A percentile compares a stretch with the other conserved stretches of the same genome.
These are phyloP conservation scores for Cacatua alba DNA, from an alignment of 2,113 vertebrate genomes.

Conservation along the genomic window DNA sequence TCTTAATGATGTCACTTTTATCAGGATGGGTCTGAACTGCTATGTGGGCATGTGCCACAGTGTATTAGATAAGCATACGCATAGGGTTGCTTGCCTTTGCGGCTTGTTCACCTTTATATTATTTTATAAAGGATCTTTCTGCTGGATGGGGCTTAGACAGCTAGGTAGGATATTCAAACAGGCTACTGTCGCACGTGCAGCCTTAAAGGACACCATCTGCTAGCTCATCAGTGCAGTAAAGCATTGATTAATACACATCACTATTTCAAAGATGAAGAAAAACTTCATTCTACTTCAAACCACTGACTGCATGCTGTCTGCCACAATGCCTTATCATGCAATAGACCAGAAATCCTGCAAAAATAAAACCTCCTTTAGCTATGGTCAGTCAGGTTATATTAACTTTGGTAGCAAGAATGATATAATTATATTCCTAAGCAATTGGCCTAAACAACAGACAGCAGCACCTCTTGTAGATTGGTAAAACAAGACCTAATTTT, in stretches of 20 bases:
- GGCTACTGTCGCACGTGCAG: background rate
- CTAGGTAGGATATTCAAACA: background rate
- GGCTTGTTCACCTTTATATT: background rate
- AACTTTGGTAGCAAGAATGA: constrained; percentile 15
- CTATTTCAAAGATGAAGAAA: background rate
- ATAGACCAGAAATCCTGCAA: background rate
- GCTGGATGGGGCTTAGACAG: background rate
- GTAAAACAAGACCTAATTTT: background rate
- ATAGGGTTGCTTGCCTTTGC: background rate
- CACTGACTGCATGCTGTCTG: background rate
- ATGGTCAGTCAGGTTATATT: background rate
- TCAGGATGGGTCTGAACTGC: background rate
- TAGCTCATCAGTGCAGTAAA: background rate
- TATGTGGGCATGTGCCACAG: fast-evolving
- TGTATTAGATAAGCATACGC: fast-evolving
- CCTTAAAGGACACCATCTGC: background rate
- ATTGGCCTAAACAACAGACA: background rate
- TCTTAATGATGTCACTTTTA: background rate
- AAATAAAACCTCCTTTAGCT: constrained; percentile 16
- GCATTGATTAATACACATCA: background rate
- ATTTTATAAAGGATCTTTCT: background rate
- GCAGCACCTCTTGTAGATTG: background rate
- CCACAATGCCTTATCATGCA: background rate
- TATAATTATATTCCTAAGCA: background rate
- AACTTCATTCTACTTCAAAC: constrained; percentile 5